Evolutionary conservation across 2,797 vertebrate species (phyloP).

Genomic region (Somateria mollissima): DNA sequence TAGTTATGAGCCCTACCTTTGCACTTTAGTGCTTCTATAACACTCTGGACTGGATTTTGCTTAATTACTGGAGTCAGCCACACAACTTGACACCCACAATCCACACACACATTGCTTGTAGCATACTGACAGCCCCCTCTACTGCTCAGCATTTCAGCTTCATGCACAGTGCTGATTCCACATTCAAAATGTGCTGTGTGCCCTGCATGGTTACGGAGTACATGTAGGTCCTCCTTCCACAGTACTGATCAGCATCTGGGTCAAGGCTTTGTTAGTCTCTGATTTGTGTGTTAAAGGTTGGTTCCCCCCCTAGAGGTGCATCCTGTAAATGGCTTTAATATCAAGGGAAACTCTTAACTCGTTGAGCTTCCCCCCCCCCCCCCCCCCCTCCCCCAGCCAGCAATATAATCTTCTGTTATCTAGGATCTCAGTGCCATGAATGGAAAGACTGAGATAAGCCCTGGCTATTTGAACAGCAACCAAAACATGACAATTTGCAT

Average conservation of each 20-base stretch:
- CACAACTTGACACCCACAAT: not conserved
- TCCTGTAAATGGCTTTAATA: not conserved
- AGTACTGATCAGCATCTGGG: not conserved
- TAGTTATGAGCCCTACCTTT: not conserved
- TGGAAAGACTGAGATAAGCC: not conserved
- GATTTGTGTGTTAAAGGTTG: not conserved
- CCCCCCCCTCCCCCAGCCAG: not conserved
- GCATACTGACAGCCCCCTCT: not conserved
- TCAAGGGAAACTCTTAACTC: not conserved
- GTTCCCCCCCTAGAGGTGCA: not conserved
- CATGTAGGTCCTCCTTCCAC: not conserved
- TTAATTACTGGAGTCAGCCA: not conserved
- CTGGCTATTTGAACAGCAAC: not conserved
- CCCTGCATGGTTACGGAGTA: not conserved
- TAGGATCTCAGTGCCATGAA: not conserved
- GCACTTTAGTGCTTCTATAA: not conserved
- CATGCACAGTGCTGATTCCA: rapidly evolving
- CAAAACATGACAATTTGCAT: not conserved
- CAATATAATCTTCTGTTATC: not conserved
- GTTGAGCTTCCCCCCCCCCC: not conserved
- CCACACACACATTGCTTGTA: not conserved
- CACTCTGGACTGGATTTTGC: not conserved
- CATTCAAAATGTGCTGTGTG: not conserved
- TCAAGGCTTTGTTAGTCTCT: not conserved
- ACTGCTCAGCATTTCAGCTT: not conserved